Evolutionary conservation across 2,113 vertebrate species (phyloP).

Genomic region (Sylvilagus bachmani): DNA sequence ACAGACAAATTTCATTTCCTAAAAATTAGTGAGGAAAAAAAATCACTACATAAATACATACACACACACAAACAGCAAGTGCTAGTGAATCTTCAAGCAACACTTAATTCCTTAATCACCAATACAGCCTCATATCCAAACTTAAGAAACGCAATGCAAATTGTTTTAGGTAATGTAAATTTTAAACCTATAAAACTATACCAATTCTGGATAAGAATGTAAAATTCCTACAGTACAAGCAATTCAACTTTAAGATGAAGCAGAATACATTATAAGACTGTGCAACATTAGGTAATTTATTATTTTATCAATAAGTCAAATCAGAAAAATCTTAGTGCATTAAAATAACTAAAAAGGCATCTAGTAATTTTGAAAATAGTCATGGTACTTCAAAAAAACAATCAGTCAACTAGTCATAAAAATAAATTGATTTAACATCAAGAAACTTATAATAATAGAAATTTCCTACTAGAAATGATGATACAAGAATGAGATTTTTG

Average conservation of each 20-base stretch:
- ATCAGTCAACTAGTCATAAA: not conserved
- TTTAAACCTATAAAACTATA: not conserved
- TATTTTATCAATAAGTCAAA: not conserved
- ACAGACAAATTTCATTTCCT: not conserved
- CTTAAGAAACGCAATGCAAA: not conserved
- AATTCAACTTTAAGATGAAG: conserved; percentile 12
- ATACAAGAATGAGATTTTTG: not conserved
- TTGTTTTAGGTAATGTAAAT: not conserved
- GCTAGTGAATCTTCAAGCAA: not conserved
- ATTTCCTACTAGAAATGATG: not conserved
- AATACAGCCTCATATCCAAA: not conserved
- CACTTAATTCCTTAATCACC: not conserved
- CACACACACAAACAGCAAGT: not conserved
- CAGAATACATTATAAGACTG: not conserved
- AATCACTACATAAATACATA: not conserved
- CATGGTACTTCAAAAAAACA: not conserved
- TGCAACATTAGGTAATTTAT: not conserved
- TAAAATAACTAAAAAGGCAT: not conserved
- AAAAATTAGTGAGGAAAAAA: not conserved
- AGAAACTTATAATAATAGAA: not conserved
- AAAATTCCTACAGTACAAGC: not conserved
- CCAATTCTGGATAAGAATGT: conserved; percentile 6
- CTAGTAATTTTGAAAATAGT: not conserved
- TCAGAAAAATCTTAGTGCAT: not conserved
- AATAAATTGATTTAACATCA: not conserved